Base-by-base conservation (phyloP, 2,888 invertebrate species). In the Lasioglossum figueresi region DNA sequence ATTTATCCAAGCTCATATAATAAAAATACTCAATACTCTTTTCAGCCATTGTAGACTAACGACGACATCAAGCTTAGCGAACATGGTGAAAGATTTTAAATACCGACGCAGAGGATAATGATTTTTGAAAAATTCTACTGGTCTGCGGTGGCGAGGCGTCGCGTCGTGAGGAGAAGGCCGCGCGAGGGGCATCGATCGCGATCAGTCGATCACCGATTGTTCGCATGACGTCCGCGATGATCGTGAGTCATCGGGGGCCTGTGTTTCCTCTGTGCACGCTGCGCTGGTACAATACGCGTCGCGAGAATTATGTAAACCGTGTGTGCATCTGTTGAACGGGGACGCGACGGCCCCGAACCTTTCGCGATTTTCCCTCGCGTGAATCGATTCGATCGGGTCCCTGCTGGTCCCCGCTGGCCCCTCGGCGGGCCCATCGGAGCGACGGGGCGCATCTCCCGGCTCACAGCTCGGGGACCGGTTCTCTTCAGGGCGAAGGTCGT, bases 401-500 rank as follows among this genome's bases (percentile, higher is more conserved):
- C 27, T 31, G 63, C 31, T 63, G 27, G 31, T 16, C 8, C 76
- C 52, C 52, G 52, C 52, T 23, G 34, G 10, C 48, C 34, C 66
- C 66, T 27, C 66, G 34, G 34, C 78, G 63, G 27, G 79, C 34
- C 48, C 43, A 14, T 48, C 52, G 70, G 56, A 72, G 56, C 83
- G 77, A 45, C 83, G 79, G 80, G 85, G 75, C 80, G 84, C 84
- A 70, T 84, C 75, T 40, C 75, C 63, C 68, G 76, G 76, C 68
- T 56, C 56, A 56, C 56, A 56, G 56, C 56, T 19, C 66, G 66
- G 34, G 56, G 86, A 86, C 85, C 87, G 87, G 87, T 87, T 87
- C 79, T 82, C 79, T 84, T 87, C 87, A 87, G 87, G 83, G 87
- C 87, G 87, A 87, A 86, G 87, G 87, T 87, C 84, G 84, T 66